Base-by-base conservation (phyloP, 2,113 vertebrate species). In the Petroica traversi region DNA sequence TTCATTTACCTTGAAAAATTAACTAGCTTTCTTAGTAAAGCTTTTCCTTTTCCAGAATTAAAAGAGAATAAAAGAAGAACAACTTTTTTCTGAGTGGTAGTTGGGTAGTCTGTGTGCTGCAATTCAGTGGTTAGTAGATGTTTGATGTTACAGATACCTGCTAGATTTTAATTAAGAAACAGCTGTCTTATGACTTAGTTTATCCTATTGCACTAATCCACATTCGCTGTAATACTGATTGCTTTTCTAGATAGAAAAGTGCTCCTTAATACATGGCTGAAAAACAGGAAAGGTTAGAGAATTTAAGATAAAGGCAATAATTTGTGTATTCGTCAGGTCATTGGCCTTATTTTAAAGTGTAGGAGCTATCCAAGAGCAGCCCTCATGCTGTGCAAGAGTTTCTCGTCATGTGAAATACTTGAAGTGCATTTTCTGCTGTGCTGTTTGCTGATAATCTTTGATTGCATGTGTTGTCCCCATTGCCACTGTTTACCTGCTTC, bases 91-190 rank as follows among this genome's bases (percentile, higher is more conserved):
- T 68, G 17, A 31, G 11, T 67, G 52, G 23, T 74, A 28, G 9
- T 0, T 89, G 41, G 14, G 38, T 18, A 85, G 33, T 54, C 34
- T 49, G 1, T 31, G 16, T 92, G 69, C 66, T 93, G 66, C 40
- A 79, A 89, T 79, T 88, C 57, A 68, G 54, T 88, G 74, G 43
- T 85, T 82, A 68, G 57, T 67, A 68, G n/a, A 40, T 87, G 40
- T 67, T 81, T 91, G 92, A 93, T 94, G 62, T 51, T 51, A 38
- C 34, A 95, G 92, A 92, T 92, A 82, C 8, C 36, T 72, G 31
- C 69, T 89, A 55, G 74, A 83, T 89, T 95, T 93, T 94, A 92
- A 96, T 95, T 96, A 93, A 93, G 82, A 90, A 97, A 58, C 62
- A 89, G n/a, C 74, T 88, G 62, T 88, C 61, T 66, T 78, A 63